These are phyloP conservation scores for Tholera decimalis DNA, from an alignment of 2,888 invertebrate species.

Conservation along the genomic window DNA sequence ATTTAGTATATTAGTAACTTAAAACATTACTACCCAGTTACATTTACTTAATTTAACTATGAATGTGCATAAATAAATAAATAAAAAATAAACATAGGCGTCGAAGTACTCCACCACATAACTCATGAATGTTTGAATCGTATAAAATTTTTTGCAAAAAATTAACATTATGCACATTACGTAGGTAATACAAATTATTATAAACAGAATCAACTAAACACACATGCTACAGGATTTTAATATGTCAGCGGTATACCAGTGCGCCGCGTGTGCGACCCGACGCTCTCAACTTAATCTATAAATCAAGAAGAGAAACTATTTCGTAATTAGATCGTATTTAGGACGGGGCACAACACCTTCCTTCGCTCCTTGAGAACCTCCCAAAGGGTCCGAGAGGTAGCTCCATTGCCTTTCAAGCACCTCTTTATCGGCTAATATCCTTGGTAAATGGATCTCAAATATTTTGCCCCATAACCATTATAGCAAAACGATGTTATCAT, in stretches of 20 bases:
- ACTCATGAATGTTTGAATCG: no score
- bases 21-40: no score
- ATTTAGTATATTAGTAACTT: no score
- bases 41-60: no score
- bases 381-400: slow-evolving; percentile 89
- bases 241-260: slow-evolving; percentile 81
- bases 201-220: slow-evolving; percentile 61
- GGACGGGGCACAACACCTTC: slow-evolving; percentile 89
- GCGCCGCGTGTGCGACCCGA: slow-evolving; percentile 84
- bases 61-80: no score
- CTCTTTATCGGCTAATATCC: slow-evolving; percentile 91
- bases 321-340: slow-evolving; percentile 92
- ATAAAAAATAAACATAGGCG: no score
- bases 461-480: slow-evolving; percentile 86
- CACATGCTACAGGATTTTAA: slow-evolving; percentile 81
- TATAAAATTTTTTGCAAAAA: no score
- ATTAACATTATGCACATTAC: no score
- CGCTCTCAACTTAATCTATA: slow-evolving; percentile 89
- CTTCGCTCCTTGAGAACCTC: slow-evolving; percentile 86
- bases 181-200: no score
- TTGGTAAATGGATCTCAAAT: slow-evolving; percentile 89
- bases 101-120: no score
- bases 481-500: slow-evolving; percentile 82
- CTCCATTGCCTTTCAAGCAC: slow-evolving; percentile 88
- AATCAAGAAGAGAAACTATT: slow-evolving; percentile 92